phyloP scores from a whole-genome alignment of 2,888 invertebrate genomes.

The Mycalesis mineus region DNA sequence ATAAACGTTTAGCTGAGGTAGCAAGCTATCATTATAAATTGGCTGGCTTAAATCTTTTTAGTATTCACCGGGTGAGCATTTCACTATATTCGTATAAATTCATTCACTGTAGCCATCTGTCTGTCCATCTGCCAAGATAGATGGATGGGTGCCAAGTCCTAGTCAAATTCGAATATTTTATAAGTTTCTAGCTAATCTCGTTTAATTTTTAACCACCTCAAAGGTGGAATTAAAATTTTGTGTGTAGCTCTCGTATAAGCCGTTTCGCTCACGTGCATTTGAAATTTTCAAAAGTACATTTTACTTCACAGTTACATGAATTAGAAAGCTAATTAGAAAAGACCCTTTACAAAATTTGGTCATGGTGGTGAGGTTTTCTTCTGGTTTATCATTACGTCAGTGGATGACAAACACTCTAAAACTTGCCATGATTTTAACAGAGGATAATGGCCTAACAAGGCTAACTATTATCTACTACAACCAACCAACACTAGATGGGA shows the following conservation, averaged over 20 bases:
- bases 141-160: slow-evolving; percentile 31
- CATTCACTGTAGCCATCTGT: slow-evolving; percentile 31
- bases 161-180: slow-evolving; percentile 28
- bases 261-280: neutral
- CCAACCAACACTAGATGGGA: no score
- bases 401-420: no score
- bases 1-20: neutral
- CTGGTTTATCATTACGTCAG: no score
- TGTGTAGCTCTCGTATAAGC: slow-evolving; percentile 1
- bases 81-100: slow-evolving; percentile 30
- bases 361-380: no score
- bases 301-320: neutral
- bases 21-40: slow-evolving; percentile 13
- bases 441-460: no score
- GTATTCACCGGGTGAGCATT: slow-evolving; percentile 27
- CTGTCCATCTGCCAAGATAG: slow-evolving; percentile 32
- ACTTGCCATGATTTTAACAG: no score
- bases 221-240: slow-evolving; percentile 8
- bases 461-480: no score
- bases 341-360: neutral
- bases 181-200: slow-evolving; percentile 21
- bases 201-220: slow-evolving; percentile 5
- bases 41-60: slow-evolving; percentile 21
- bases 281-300: neutral
- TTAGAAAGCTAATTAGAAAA: neutral